Base-by-base conservation (phyloP, 2,113 vertebrate species). In the Dicerorhinus sumatrensis region DNA sequence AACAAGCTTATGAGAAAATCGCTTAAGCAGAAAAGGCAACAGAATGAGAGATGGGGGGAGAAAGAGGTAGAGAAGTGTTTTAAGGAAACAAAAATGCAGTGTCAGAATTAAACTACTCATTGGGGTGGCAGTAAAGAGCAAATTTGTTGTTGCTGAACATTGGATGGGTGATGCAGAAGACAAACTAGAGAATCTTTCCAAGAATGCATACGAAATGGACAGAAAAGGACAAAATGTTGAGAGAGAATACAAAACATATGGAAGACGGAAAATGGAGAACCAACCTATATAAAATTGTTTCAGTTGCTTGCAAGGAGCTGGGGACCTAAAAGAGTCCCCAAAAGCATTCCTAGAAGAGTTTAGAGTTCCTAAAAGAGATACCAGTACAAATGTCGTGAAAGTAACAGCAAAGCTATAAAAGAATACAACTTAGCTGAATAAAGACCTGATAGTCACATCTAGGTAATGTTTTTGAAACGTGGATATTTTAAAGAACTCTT, bases 401-500 rank as follows among this genome's bases (percentile, higher is more conserved):
- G 36, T 73, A 76, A 21, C 29, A 39, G 17, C 70, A 84, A 69
- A 91, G 2, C 21, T 79, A 54, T 51, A 51, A 67, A 79, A 80
- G 17, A 70, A 69, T 33, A 42, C 80, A 69, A 39, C 17, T 89
- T 80, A 75, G 39, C 29, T 51, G 25, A 80, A 79, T 83, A 75
- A 92, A 91, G 39, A 77, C 8, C 9, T 23, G 23, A 79, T 39
- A 76, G 60, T 62, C 31, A 75, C 9, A 72, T 25, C n/a, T n/a
- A 88, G 42, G 13, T 58, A 31, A 39, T 48, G 31, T 75, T 94
- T 91, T 72, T 39, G 36, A 89, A 79, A 6, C 54, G 54, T 7
- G 21, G 20, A 39, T 82, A 54, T 70, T 89, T 79, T 62, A 67
- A 97, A 76, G 60, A 95, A 96, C 82, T 76, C 60, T 58, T 77